Percentiles rank a stretch among this genome's conserved stretches.
Evolutionary conservation across 1,140 invertebrate genomes (phyloP).

Genomic region (Cherax destructor): DNA sequence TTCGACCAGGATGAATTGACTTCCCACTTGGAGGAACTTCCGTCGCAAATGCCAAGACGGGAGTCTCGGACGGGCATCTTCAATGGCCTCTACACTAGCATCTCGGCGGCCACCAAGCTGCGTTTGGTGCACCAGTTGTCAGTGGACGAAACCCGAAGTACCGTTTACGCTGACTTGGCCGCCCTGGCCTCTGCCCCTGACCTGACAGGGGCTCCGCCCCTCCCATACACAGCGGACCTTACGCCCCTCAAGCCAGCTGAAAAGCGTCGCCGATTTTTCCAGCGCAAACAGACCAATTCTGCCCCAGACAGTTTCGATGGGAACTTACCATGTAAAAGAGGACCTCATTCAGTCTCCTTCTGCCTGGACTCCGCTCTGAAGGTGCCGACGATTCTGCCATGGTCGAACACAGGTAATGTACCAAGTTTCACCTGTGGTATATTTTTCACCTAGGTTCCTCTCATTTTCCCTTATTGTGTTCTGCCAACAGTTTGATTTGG

Average conservation of each 20-base stretch:
- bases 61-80: constrained; percentile 71
- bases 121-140: constrained; percentile 72
- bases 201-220: constrained; percentile 56
- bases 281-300: constrained; percentile 77
- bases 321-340: constrained; percentile 46
- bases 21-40: constrained; percentile 69
- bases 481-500: too few relatives aligned
- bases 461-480: too few relatives aligned
- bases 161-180: constrained; percentile 61
- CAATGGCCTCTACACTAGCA: constrained; percentile 71
- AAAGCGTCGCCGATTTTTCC: constrained; percentile 74
- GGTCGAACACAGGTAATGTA: constrained; percentile 40
- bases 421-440: too few relatives aligned
- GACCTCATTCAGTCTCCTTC: constrained; percentile 58
- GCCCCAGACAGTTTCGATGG: constrained; percentile 77
- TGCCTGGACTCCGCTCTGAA: constrained; percentile 72
- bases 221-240: constrained; percentile 57
- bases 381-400: constrained; percentile 71
- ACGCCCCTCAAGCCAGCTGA: constrained; percentile 72
- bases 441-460: too few relatives aligned
- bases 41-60: constrained; percentile 69
- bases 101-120: constrained; percentile 69
- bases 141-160: constrained; percentile 71
- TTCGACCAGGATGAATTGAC: constrained; percentile 71
- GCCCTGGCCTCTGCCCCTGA: constrained; percentile 56